Conservation (phyloP, 1,140 invertebrate genomes). For the Caenorhabditis latens region DNA sequence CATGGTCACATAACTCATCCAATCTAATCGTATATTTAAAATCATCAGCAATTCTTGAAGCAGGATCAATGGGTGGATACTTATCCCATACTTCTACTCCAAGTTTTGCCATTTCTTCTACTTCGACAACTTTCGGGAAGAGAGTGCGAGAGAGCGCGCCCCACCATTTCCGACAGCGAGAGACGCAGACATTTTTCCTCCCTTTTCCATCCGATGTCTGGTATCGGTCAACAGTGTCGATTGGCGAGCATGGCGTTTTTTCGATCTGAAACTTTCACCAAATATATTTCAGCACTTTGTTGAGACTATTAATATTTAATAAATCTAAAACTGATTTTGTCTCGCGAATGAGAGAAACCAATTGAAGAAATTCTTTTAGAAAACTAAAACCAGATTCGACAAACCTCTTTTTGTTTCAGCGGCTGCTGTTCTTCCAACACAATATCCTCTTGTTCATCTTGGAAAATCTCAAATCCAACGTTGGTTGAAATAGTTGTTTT, state of each 20-base stretch:
- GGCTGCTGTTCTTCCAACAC: background rate
- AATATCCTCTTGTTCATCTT: slow-evolving; percentile 30
- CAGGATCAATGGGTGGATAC: slow-evolving; percentile 42
- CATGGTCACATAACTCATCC: background rate
- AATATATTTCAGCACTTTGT: too few relatives aligned
- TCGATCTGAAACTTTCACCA: slow-evolving; percentile 3
- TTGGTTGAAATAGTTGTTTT: background rate
- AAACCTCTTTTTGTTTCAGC: background rate
- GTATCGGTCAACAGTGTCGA: slow-evolving; percentile 20
- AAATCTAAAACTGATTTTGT: too few relatives aligned
- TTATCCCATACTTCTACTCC: slow-evolving; percentile 2
- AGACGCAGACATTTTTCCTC: too few relatives aligned
- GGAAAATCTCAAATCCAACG: slow-evolving; percentile 1
- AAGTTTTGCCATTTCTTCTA: background rate
- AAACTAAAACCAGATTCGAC: background rate
- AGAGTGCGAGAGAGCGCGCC: too few relatives aligned
- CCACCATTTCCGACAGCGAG: too few relatives aligned
- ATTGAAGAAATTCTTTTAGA: too few relatives aligned
- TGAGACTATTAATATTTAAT: too few relatives aligned
- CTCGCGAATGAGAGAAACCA: too few relatives aligned
- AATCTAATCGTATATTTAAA: background rate
- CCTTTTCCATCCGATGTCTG: background rate
- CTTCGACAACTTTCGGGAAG: background rate
- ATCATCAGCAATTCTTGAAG: slow-evolving; percentile 32
- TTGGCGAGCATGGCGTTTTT: slow-evolving; percentile 16